Base-by-base conservation (phyloP, 2,888 invertebrate genomes). In the Lasioglossum leucozonium region DNA sequence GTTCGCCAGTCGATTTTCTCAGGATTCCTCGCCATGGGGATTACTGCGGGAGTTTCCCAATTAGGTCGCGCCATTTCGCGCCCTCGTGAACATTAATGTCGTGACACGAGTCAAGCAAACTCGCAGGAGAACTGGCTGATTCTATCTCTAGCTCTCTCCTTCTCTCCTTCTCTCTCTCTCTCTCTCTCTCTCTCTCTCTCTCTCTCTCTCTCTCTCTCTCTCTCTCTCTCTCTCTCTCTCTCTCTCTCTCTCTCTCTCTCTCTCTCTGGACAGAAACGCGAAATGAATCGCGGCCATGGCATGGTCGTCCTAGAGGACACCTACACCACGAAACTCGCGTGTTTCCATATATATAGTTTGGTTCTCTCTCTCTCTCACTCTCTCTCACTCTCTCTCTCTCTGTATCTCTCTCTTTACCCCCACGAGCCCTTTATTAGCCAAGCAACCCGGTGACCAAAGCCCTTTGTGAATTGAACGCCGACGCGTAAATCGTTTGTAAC, bases 21-120 rank as follows among this genome's bases (percentile, higher is more conserved):
- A 76, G 77, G 47, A 65, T 47, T 77, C 73, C 72, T 30, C 62
- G 79, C 74, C 76, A 79, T 80, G 82, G 81, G 82, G 85, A 89
- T 90, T 90, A 85, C 82, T 67, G 77, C 62, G 72, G 73, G 85
- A 90, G 90, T 90, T 90, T 89, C 85, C 81, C 88, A 89, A 89
- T 90, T 90, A 89, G 87, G 85, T 90, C 84, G 86, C 81, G 80
- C 80, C 86, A 80, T 90, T 90, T 87, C 86, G 84, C 83, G 82
- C 78, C 81, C 81, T 80, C 80, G 81, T 85, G 87, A 90, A 85
- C 83, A 87, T 89, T 90, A 89, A 86, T 85, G 81, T 87, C 85
- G 80, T 79, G 81, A 79, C 82, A 69, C 77, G 77, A 83, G 71
- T 74, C 58, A 72, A 58, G 78, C 55, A 74, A 82, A 84, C 84